Base-by-base conservation (phyloP, 2,113 vertebrate species). In the Phyllostomus discolor region DNA sequence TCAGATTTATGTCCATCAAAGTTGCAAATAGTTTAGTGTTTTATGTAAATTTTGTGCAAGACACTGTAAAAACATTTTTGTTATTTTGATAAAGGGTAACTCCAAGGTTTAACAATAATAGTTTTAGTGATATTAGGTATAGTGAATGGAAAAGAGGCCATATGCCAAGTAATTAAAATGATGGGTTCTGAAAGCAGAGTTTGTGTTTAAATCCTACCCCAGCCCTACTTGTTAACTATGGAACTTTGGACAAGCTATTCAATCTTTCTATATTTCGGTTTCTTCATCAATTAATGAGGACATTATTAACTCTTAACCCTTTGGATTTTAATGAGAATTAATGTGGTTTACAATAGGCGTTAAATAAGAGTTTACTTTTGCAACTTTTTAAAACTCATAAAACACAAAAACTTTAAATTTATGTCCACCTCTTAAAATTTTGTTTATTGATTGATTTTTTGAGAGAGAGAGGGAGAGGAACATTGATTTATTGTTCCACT, bases 71-170 rank as follows among this genome's bases (percentile, higher is more conserved):
- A 43, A 7, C 26, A 48, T 84, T 94, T 76, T 69, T 72, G 22
- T 79, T 91, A 62, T 64, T 90, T 91, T 95, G 54, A 54, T 69
- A 84, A 95, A 92, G 26, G 52, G 41, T 94, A 43, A 72, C 11
- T 10, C 7, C 38, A 95, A 10, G 66, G 52, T 48, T 80, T 94
- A 59, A 50, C 1, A 59, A 38, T 67, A 57, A 50, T 62, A 62
- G 46, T 88, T 81, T 94, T 38, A 67, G 64, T 72, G 64, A 64
- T 78, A 26, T 11, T 48, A 78, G 31, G 3, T 46, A 43, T 28
- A 67, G 43, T 43, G 17, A 69, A 54, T 88, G 10, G 16, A 85
- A 92, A 75, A 88, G 59, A 96, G 43, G 19, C 14, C 52, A 89
- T 78, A 46, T 10, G 41, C 90, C 48, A 70, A 48, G 17, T 48